Base-by-base conservation (phyloP, 2,113 vertebrate species). In the Pollachius pollachius region DNA sequence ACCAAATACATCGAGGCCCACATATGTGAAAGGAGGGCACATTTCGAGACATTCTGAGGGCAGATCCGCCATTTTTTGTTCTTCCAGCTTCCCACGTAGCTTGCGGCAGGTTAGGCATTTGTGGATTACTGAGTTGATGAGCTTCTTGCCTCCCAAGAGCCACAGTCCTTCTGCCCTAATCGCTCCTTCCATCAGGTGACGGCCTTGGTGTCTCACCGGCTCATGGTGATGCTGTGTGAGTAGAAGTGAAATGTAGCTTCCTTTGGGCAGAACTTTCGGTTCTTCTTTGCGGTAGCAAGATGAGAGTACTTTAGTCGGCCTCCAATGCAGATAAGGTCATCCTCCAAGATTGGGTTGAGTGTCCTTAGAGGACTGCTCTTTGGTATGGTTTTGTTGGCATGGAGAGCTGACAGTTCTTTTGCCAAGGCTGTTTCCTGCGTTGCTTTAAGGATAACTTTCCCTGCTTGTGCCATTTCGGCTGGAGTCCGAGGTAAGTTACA, bases 151-250 rank as follows among this genome's bases (percentile, higher is more conserved):
- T 30, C 65, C 37, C 57, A 67, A 67, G 59, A 73, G 12, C 70
- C 65, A 68, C 4, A 52, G 52, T 63, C 72, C 65, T 57, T 65
- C 62, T 72, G 71, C 57, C 41, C 77, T 70, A 25, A 73, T n/a
- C n/a, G 60, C 76, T 15, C 76, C 71, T 74, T 69, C 52, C 2
- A 65, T 78, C 54, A 74, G 72, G 27, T 78, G 21, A 23, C 21
- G 21, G 21, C 21, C 21, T 23, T 23, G 21, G 21, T 23, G 21
- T 23, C 21, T 23, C 57, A 79, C 73, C 54, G 68, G 68, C 37
- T 65, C 65, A 59, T 78, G 76, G 61, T n/a, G 21, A 23, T 23
- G 21, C n/a, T 2, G 21, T 23, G 21, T 81, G 54, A 79, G 66
- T 52, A 81, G 54, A 4, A 70, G 12, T 15, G 76, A 62, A 1